phyloP scores from a whole-genome alignment of 2,888 invertebrate genomes.

The Clitarchus hookeri region DNA sequence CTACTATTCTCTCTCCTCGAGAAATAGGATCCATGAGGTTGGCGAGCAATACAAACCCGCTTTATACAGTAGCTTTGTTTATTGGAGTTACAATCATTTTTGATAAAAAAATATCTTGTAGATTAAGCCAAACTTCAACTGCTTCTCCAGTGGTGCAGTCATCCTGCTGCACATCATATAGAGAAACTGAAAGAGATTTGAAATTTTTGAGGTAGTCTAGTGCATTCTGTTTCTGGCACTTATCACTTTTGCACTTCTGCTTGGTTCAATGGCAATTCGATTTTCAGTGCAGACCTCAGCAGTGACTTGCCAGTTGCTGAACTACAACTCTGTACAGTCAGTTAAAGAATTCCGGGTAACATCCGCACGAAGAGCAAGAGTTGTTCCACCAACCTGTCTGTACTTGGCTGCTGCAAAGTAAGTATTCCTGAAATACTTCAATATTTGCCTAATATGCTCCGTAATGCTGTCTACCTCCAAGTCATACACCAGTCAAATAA shows the following conservation, averaged over 20 bases:
- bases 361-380: constrained; percentile 22
- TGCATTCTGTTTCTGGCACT: constrained; percentile 25
- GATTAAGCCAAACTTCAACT: constrained; percentile 1
- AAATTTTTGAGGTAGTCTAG: constrained; percentile 11
- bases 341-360: neutral
- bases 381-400: constrained; percentile 5
- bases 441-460: constrained; percentile 26
- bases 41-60: neutral
- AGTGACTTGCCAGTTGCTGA: constrained; percentile 26
- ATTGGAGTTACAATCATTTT: neutral
- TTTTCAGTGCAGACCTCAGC: constrained; percentile 24
- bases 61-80: neutral
- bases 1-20: constrained; percentile 11
- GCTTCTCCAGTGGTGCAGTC: neutral
- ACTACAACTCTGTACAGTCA: constrained; percentile 21
- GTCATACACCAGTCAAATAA: constrained; percentile 21
- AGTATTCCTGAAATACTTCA: constrained; percentile 29
- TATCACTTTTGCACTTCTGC: constrained; percentile 20
- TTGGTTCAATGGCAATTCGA: constrained; percentile 17
- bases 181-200: neutral
- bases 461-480: constrained; percentile 26
- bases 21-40: constrained; percentile 20
- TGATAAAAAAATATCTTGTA: too few relatives aligned
- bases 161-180: neutral
- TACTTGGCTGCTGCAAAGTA: constrained; percentile 27